These are phyloP conservation scores for Pteruthius melanotis DNA, from an alignment of 2,113 vertebrate genomes.

Conservation along the genomic window DNA sequence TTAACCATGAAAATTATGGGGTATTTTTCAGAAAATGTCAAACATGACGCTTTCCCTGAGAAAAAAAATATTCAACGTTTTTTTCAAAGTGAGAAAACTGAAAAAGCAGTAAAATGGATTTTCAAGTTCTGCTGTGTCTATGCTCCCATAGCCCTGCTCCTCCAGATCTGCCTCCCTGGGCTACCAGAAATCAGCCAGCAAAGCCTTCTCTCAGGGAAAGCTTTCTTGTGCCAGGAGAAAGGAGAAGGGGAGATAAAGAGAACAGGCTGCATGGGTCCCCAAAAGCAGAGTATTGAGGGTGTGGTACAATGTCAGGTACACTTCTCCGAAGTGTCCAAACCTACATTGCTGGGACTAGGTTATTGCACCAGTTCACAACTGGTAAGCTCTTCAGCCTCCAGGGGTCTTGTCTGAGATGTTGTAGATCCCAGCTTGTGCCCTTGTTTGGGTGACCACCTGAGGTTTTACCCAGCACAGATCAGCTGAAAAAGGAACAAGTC, in stretches of 20 bases:
- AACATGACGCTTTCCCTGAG: not conserved
- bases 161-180: not conserved
- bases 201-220: not conserved
- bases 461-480: not conserved
- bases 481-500: not conserved
- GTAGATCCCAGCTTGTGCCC: not conserved
- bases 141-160: not conserved
- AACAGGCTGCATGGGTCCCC: rapidly evolving
- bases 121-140: not conserved
- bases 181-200: not conserved
- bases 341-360: rapidly evolving
- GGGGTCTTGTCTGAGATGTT: not conserved
- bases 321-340: not conserved
- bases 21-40: not conserved
- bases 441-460: not conserved
- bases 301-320: not conserved
- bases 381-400: not conserved
- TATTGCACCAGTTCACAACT: not conserved
- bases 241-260: not conserved
- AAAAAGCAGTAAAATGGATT: not conserved
- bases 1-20: not conserved
- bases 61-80: not conserved
- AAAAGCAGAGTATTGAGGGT: not conserved
- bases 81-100: not conserved
- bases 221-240: not conserved